phyloP scores from a whole-genome alignment of 2,888 invertebrate genomes.

The Dioctria linearis region DNA sequence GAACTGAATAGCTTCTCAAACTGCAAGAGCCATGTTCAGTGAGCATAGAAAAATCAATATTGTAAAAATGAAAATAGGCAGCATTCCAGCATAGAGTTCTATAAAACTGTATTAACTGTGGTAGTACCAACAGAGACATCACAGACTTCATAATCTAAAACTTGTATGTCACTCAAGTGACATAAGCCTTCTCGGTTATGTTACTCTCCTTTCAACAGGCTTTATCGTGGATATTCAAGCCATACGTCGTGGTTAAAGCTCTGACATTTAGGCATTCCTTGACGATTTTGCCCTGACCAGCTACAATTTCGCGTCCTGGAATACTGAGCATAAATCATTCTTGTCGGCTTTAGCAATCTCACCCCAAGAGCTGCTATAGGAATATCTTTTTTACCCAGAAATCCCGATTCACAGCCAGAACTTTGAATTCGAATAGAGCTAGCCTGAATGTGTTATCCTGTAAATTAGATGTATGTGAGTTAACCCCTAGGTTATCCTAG shows the following conservation, averaged over 20 bases:
- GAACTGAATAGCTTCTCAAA: no score
- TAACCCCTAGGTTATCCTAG: constrained; percentile 60
- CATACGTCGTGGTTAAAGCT: neutral
- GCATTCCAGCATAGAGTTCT: neutral
- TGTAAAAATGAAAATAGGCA: no score
- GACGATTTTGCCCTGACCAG: constrained; percentile 15
- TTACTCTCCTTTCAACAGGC: constrained; percentile 4
- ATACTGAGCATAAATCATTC: constrained; percentile 41
- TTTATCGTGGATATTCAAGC: constrained; percentile 4
- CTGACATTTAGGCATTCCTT: constrained; percentile 13
- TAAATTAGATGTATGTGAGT: constrained; percentile 60
- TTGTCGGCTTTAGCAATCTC: constrained; percentile 36
- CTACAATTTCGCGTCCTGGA: constrained; percentile 35
- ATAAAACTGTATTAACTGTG: no score
- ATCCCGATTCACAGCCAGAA: constrained; percentile 29
- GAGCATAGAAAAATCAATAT: no score
- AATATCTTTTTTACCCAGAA: neutral
- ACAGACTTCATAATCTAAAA: constrained; percentile 1
- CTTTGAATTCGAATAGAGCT: neutral
- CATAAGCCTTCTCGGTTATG: constrained; percentile 23
- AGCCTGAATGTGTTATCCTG: constrained; percentile 25
- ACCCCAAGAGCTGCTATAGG: neutral
- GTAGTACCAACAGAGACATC: neutral
- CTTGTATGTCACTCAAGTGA: constrained; percentile 28
- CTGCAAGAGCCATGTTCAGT: no score